Conservation (phyloP, 2,888 invertebrate species). For the Dasysyrphus tricinctus region DNA sequence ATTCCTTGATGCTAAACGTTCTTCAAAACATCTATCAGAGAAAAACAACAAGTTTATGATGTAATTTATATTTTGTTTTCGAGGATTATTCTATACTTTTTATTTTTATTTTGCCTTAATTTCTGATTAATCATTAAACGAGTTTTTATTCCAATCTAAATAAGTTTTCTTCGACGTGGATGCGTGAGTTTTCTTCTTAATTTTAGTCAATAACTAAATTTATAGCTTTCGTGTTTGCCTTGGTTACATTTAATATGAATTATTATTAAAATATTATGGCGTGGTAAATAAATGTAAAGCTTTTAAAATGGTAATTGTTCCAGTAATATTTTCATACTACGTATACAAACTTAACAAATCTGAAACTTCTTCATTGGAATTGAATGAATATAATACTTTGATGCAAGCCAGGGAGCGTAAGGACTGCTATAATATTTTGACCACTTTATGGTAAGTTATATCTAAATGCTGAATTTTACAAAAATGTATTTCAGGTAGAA, state of each 20-base stretch:
- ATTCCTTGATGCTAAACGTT: constrained; percentile 98
- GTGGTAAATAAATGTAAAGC: too few species aligned
- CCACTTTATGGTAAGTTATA: too few species aligned
- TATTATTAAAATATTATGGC: not conserved
- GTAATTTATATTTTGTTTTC: constrained; percentile 82
- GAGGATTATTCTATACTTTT: not conserved
- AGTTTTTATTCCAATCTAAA: constrained; percentile 34
- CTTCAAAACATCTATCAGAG: constrained; percentile 95
- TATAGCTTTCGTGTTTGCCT: not conserved
- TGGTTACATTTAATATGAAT: not conserved
- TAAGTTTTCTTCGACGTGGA: not conserved
- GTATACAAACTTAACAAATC: too few species aligned
- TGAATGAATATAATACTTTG: too few species aligned
- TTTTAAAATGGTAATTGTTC: too few species aligned
- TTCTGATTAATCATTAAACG: constrained; percentile 46
- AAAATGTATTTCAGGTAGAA: too few species aligned
- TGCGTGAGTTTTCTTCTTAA: not conserved
- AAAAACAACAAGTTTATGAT: constrained; percentile 96
- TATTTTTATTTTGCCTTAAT: constrained; percentile 17
- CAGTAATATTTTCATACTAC: too few species aligned
- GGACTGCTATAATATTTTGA: too few species aligned
- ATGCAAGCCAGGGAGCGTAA: too few species aligned
- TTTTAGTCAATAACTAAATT: not conserved
- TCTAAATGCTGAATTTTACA: too few species aligned
- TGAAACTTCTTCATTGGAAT: too few species aligned